These are phyloP conservation scores for Rhea americana DNA, from an alignment of 2,113 vertebrate species.

Conservation along the genomic window DNA sequence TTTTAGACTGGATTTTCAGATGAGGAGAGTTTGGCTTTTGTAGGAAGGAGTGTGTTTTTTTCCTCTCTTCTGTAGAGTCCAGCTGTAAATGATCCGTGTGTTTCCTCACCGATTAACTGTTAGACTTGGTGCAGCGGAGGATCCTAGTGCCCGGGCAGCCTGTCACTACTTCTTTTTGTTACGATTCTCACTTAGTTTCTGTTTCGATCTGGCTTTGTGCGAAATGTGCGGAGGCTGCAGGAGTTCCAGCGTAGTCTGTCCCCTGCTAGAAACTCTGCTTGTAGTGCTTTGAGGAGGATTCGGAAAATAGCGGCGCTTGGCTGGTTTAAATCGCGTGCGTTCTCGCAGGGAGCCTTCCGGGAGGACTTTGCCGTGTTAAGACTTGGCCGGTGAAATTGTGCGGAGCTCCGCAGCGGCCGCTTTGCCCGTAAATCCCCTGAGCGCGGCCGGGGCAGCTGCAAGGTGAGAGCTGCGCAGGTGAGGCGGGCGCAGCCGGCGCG, in stretches of 20 bases:
- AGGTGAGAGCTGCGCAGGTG: not conserved
- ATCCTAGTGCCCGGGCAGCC: not conserved
- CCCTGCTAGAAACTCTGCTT: not conserved
- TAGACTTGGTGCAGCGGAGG: not conserved
- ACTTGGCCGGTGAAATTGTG: not conserved
- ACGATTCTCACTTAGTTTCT: slow-evolving; percentile 72
- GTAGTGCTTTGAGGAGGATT: not conserved
- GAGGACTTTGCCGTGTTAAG: not conserved
- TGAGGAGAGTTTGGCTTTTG: not conserved
- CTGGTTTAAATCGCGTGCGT: not conserved
- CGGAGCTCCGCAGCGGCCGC: not conserved
- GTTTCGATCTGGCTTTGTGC: slow-evolving; percentile 61
- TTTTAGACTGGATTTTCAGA: not conserved
- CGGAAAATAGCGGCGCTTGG: not conserved
- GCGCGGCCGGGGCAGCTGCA: not conserved
- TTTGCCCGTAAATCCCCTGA: too few relatives aligned
- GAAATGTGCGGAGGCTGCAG: not conserved
- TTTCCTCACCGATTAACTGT: not conserved
- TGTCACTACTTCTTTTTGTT: not conserved
- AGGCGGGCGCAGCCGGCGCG: not conserved
- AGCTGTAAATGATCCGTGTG: not conserved
- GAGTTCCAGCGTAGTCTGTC: not conserved
- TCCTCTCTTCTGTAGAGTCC: not conserved
- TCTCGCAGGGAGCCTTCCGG: not conserved
- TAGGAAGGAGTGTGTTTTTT: not conserved